phyloP scores from a whole-genome alignment of 1,140 invertebrate genomes.

The Drosophila eugracilis region DNA sequence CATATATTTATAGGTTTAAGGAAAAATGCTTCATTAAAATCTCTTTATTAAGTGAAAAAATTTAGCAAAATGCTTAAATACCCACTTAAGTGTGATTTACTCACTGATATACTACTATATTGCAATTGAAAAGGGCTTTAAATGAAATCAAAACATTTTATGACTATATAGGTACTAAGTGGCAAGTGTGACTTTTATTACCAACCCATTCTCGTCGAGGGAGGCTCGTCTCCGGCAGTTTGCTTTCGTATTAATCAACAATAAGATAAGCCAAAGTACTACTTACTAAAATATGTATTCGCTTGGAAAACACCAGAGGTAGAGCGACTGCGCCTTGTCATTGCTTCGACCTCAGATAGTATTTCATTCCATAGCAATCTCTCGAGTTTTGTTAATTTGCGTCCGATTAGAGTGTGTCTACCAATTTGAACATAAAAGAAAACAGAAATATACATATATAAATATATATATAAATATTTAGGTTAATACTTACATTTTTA shows the following conservation, averaged over 20 bases:
- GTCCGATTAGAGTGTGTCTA: constrained; percentile 27
- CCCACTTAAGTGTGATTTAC: too few relatives aligned
- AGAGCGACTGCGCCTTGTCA: constrained; percentile 27
- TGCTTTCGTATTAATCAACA: constrained; percentile 9
- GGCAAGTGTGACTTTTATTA: constrained; percentile 15
- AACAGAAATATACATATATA: not conserved
- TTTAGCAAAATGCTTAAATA: not conserved
- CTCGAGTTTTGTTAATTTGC: constrained; percentile 21
- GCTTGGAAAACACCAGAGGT: constrained; percentile 1
- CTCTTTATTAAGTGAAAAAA: not conserved
- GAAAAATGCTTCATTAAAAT: not conserved
- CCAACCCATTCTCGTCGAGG: not conserved
- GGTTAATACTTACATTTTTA: not conserved
- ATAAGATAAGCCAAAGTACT: constrained; percentile 1
- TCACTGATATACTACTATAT: too few relatives aligned
- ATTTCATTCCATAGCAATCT: constrained; percentile 17
- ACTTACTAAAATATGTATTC: constrained; percentile 2
- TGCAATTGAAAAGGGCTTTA: too few relatives aligned
- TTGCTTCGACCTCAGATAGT: constrained; percentile 44
- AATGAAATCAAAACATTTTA: not conserved
- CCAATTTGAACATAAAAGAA: constrained; percentile 21
- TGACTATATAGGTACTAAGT: not conserved
- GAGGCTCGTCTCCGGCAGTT: constrained; percentile 15
- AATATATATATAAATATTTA: constrained; percentile 1
- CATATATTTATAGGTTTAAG: too few relatives aligned